Evolutionary conservation across 2,888 invertebrate species (phyloP), one percentile per base, ranked within the genome.

Genomic region (Gymnocheta viridis): DNA sequence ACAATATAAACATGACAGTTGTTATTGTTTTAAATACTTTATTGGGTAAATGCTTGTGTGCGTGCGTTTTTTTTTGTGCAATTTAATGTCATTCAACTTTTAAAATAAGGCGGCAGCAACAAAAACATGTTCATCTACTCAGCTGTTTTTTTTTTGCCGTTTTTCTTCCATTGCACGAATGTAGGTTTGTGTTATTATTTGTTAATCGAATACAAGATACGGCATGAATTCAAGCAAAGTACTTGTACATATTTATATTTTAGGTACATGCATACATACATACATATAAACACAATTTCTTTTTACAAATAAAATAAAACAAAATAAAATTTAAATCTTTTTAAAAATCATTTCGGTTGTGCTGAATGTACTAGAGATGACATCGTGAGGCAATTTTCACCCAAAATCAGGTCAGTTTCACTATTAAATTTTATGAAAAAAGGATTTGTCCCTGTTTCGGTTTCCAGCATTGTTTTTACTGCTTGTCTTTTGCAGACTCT

Each of bases 81-180:
- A 64, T 79, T 72, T 64, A 38, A 47, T 64, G 79, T 79, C 79
- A 72, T 79, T 79, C 79, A 79, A 79, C 72, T 79, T 66, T 72
- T 49, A 41, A 51, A 24, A 51, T 24, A 51, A 51, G 51, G 51
- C 22, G 22, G 32, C 72, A 62, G 44, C 22, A 69, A 70, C 32
- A 66, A 54, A 19, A 60, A 44, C 56, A 64, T n/a, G n/a, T 47
- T 27, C 49, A 64, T 44, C 54, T 64, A 72, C 70, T 72, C 62
- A 64, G 54, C 29, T 60, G 64, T 54, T 51, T 6, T 38, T 44
- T 47, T 12, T 72, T n/a, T 2, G 7, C 41, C n/a, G 4, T 44
- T 54, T n/a, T n/a, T n/a, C n/a, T n/a, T n/a, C n/a, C n/a, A 54
- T 32, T 19, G n/a, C 38, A 47, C 10, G 19, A 58, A 47, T 47